Conservation (phyloP, 2,113 vertebrate species). For the Charadrius vociferus region DNA sequence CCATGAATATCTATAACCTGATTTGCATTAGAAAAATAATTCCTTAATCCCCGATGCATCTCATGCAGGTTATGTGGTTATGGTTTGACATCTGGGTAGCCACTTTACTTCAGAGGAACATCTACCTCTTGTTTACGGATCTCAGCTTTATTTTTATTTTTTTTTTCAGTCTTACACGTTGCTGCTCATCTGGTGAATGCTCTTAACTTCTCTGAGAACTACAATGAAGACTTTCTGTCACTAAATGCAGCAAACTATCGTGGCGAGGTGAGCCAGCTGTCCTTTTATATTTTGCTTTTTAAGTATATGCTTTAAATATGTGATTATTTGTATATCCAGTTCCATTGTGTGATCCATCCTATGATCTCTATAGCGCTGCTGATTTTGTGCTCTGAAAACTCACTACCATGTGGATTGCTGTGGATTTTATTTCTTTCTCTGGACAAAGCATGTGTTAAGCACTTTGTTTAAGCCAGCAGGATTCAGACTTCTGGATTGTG, state of each 20-base stretch:
- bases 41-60: not conserved
- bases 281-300: constrained; percentile 14
- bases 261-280: constrained; percentile 84
- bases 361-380: not conserved
- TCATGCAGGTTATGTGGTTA: not conserved
- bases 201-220: constrained; percentile 88
- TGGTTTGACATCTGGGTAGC: not conserved
- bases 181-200: constrained; percentile 91
- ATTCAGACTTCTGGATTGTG: not conserved
- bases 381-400: constrained; percentile 7
- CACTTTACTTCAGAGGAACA: not conserved
- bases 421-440: not conserved
- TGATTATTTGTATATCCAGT: not conserved
- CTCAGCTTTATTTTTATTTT: not conserved
- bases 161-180: constrained; percentile 87
- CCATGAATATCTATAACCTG: not conserved
- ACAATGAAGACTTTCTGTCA: constrained; percentile 85
- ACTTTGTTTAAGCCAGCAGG: not conserved
- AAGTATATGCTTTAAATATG: not conserved
- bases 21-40: not conserved
- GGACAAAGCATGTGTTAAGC: not conserved
- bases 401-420: not conserved
- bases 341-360: not conserved
- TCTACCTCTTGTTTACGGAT: not conserved
- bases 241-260: constrained; percentile 90